Conservation (phyloP, 2,113 vertebrate genomes). For the Limnothrissa miodon region DNA sequence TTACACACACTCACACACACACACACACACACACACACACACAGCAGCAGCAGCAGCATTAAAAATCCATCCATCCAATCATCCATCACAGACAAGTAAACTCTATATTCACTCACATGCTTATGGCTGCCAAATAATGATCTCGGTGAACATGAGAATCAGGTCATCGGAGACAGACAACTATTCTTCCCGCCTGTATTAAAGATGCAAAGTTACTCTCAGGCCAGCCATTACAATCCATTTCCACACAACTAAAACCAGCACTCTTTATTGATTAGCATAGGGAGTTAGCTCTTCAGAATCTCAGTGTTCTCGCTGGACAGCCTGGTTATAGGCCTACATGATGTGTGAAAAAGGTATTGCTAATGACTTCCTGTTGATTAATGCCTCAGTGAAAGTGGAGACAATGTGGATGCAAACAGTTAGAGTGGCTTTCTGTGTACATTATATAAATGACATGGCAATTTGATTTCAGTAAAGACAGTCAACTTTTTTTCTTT, state of each 20-base stretch:
- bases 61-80: background rate
- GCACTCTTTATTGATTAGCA: background rate
- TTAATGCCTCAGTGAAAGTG: background rate
- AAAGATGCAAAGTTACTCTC: background rate
- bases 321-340: background rate
- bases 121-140: background rate
- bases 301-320: background rate
- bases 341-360: background rate
- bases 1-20: background rate
- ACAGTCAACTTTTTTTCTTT: too few relatives aligned
- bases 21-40: slow-evolving; percentile 1
- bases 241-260: background rate
- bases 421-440: background rate
- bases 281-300: background rate
- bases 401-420: background rate
- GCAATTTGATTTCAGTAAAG: too few relatives aligned
- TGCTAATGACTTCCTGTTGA: background rate
- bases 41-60: background rate
- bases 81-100: background rate
- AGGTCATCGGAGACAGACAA: background rate
- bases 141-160: background rate
- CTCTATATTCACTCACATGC: background rate
- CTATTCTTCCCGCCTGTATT: background rate
- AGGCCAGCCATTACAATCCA: background rate
- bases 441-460: background rate